A percentile compares a stretch with the other conserved stretches of the same genome.
phyloP scores from a whole-genome alignment of 2,797 vertebrate genomes.

The Sebastes vulpes region DNA sequence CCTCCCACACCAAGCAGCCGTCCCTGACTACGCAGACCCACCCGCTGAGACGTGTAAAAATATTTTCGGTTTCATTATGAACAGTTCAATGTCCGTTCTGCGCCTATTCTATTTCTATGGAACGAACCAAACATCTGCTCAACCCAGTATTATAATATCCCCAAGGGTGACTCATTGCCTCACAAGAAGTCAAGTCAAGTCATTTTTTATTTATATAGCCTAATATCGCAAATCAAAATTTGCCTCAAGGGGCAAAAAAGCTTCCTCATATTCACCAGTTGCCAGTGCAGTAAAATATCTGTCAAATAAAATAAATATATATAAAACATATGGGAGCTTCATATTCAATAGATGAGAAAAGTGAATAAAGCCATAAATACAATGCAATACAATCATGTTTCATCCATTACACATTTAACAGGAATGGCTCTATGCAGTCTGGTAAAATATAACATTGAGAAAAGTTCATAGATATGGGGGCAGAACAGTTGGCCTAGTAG shows the following conservation, averaged over 20 bases:
- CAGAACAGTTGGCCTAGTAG: slow-evolving; percentile 26
- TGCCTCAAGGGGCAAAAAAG: not conserved
- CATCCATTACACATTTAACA: slow-evolving; percentile 3
- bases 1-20: too few species aligned
- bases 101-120: not conserved
- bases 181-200: not conserved
- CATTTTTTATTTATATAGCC: not conserved
- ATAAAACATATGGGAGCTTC: not conserved
- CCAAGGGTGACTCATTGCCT: not conserved
- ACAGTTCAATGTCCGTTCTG: too few species aligned
- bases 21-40: too few species aligned
- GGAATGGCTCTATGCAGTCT: slow-evolving; percentile 1
- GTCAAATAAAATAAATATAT: not conserved
- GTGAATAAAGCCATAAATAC: not conserved
- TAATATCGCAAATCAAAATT: not conserved
- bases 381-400: slow-evolving; percentile 7
- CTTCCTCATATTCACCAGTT: not conserved
- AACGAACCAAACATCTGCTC: not conserved
- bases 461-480: slow-evolving; percentile 20
- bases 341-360: not conserved
- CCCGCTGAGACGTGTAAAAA: too few species aligned
- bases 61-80: too few species aligned
- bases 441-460: slow-evolving; percentile 20
- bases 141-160: not conserved
- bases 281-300: not conserved